Evolutionary conservation across 2,797 vertebrate genomes (phyloP).

Genomic region (Rhinoraja longicauda): DNA sequence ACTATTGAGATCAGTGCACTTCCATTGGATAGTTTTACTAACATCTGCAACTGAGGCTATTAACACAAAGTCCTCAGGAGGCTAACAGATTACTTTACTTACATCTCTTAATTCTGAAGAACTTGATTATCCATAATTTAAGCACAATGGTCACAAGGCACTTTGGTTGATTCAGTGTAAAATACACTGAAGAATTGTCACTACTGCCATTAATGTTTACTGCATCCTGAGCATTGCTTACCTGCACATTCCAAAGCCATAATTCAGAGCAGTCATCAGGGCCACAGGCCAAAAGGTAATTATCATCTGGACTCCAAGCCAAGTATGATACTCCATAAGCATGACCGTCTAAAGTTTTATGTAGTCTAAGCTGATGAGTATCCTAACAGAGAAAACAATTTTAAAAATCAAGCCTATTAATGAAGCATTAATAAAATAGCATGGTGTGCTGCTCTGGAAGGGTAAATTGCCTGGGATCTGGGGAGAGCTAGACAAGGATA

Average conservation of each 20-base stretch:
- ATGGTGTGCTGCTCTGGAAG: too few relatives aligned
- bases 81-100: not conserved
- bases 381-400: slow-evolving; percentile 59
- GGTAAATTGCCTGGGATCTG: too few relatives aligned
- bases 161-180: not conserved
- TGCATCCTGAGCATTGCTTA: slow-evolving; percentile 52
- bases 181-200: not conserved
- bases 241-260: slow-evolving; percentile 98
- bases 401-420: not conserved
- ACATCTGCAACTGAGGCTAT: not conserved
- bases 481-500: too few relatives aligned
- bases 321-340: slow-evolving; percentile 95
- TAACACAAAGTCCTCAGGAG: not conserved
- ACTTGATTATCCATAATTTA: not conserved
- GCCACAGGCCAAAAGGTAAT: slow-evolving; percentile 92
- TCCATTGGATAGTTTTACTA: not conserved
- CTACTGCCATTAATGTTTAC: not conserved
- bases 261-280: slow-evolving; percentile 98
- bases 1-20: not conserved
- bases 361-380: slow-evolving; percentile 87
- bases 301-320: slow-evolving; percentile 97
- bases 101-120: not conserved
- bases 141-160: not conserved
- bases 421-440: not conserved
- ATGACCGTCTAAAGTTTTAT: slow-evolving; percentile 92